Evolutionary conservation across 2,797 vertebrate genomes (phyloP), one percentile per base, ranked within the genome.

Genomic region (Nyctibius grandis): DNA sequence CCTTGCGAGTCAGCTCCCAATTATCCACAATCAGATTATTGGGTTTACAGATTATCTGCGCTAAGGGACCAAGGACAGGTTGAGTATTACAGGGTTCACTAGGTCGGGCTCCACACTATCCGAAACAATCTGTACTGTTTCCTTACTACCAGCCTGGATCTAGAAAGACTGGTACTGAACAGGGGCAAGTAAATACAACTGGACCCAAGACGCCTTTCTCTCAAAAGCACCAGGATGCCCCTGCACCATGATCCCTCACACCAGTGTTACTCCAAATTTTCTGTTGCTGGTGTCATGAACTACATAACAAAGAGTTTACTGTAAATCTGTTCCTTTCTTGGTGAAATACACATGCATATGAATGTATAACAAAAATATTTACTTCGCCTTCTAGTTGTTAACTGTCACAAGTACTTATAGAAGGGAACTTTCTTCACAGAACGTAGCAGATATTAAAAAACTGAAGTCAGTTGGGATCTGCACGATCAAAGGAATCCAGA

Each of bases 401-500:
- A 57, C 61, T 93, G 77, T 92, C 44, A 68, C 9, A 18, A 96
- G 36, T 78, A 29, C 69, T 96, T 53, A 95, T 22, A 89, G 88
- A 65, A 80, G 72, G 73, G 31, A 88, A 65, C 79, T 97, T 85
- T 91, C 88, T 97, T 91, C 80, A 73, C 88, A 99, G 99, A 99
- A 99, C 0, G 96, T 99, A 97, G 99, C 99, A 65, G 99, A 99
- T 97, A 99, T 99, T 79, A 99, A 99, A 97, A 99, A 99, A 96
- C 91, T 99, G 93, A 99, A 99, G 97, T 98, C 98, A 25, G 99
- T 99, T 92, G 99, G 99, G 57, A 99, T 99, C 97, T 99, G 99
- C 96, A 99, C 99, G 0, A 97, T 99, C 85, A 99, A 99, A 97
- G 99, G 99, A 63, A 99, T 99, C 97, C 99, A 99, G 96, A 99